Percentiles rank a stretch among this genome's conserved stretches.
Evolutionary conservation across 2,888 invertebrate species (phyloP).

Genomic region (Microdon myrmicae): DNA sequence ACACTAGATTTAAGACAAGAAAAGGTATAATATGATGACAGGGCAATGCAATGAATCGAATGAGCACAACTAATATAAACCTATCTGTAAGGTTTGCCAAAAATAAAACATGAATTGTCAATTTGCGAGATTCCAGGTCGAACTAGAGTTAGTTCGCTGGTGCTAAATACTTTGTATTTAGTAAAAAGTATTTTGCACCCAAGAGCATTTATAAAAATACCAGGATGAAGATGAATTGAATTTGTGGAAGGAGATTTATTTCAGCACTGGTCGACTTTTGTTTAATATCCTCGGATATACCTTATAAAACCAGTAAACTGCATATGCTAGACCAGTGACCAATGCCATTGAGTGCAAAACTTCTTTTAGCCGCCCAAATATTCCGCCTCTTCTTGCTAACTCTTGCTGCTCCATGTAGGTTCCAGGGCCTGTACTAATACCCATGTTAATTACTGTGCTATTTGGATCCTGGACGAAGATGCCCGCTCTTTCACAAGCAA

Average conservation of each 20-base stretch:
- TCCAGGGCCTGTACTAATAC: slow-evolving; percentile 50
- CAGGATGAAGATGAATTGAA: no score
- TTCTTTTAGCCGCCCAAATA: slow-evolving; percentile 73
- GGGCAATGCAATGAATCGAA: neutral
- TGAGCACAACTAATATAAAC: neutral
- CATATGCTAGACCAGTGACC: slow-evolving; percentile 82
- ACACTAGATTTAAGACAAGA: neutral
- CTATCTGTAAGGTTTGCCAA: no score
- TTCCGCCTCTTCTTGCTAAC: slow-evolving; percentile 57
- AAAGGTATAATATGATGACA: neutral
- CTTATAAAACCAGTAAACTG: slow-evolving; percentile 84
- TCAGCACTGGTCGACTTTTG: no score
- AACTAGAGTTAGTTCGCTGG: no score
- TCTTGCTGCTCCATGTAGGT: slow-evolving; percentile 55
- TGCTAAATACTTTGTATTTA: no score
- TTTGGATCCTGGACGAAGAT: slow-evolving; percentile 63
- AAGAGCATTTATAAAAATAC: no score
- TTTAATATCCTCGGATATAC: slow-evolving; percentile 68
- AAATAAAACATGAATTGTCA: no score
- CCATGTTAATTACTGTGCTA: slow-evolving; percentile 64
- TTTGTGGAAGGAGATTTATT: no score
- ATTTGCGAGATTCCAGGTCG: no score
- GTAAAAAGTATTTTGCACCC: no score
- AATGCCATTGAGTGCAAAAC: slow-evolving; percentile 77
- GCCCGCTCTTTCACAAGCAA: slow-evolving; percentile 77